Evolutionary conservation across 2,113 vertebrate genomes (phyloP).

Genomic region (Progne subis): DNA sequence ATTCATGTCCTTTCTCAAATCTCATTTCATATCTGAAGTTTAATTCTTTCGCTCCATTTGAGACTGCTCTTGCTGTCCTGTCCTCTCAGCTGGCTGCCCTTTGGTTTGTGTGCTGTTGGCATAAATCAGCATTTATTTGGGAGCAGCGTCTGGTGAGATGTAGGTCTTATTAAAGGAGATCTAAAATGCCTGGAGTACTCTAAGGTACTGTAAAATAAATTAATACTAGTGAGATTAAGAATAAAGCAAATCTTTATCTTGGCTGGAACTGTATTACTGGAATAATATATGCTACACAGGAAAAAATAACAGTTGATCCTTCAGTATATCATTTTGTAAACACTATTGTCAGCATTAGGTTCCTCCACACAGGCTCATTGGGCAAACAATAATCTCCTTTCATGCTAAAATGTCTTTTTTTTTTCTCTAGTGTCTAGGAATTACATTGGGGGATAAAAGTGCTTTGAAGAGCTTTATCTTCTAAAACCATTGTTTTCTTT

Average conservation of each 20-base stretch:
- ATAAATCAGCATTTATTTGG: neutral
- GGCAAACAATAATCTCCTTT: conserved; percentile 34
- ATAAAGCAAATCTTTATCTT: conserved; percentile 36
- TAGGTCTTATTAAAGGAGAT: neutral
- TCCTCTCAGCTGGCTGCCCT: neutral
- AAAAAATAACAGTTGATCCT: conserved; percentile 19
- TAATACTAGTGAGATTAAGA: conserved; percentile 29
- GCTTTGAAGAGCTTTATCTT: conserved; percentile 49
- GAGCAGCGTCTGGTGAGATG: neutral
- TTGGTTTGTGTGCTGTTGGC: neutral
- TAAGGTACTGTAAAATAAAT: conserved; percentile 34
- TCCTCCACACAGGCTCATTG: neutral
- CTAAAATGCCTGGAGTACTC: neutral
- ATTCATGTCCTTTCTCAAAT: neutral
- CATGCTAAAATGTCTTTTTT: neutral
- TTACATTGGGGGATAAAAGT: conserved; percentile 17
- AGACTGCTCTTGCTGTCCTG: neutral
- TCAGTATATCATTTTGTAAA: neutral
- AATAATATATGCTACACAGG: neutral
- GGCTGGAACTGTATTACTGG: neutral
- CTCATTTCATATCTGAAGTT: neutral
- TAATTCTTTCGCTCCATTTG: neutral
- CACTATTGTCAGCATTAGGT: conserved; percentile 32
- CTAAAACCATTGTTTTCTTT: conserved; percentile 40
- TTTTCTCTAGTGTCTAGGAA: neutral